These are phyloP conservation scores for Pitta sordida DNA, from an alignment of 2,113 vertebrate species.

Conservation along the genomic window DNA sequence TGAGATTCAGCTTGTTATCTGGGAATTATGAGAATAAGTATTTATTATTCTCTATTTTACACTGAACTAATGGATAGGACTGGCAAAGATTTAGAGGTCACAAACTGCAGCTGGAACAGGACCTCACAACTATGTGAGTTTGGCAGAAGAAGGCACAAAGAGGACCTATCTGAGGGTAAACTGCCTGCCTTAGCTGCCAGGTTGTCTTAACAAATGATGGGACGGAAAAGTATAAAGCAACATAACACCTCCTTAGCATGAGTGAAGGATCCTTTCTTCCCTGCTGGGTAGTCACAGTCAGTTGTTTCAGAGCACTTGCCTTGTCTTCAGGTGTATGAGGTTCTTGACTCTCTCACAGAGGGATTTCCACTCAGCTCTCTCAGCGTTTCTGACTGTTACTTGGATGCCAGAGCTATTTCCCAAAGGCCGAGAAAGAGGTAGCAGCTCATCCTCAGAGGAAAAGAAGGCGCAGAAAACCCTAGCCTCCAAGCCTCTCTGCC, in stretches of 20 bases:
- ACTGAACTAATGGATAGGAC: background rate
- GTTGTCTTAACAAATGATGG: background rate
- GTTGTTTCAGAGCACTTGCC: background rate
- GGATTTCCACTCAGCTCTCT: background rate
- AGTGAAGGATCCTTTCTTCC: background rate
- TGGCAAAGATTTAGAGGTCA: background rate
- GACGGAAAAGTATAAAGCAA: background rate
- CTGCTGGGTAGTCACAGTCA: background rate
- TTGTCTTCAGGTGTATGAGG: background rate
- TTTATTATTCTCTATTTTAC: background rate
- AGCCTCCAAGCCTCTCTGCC: background rate
- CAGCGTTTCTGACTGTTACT: background rate
- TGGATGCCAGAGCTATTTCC: background rate
- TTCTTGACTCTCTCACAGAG: background rate
- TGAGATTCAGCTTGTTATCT: background rate
- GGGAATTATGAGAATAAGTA: background rate
- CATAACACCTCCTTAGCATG: accelerated
- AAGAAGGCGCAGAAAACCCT: background rate
- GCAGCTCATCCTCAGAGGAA: background rate
- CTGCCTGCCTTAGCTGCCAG: background rate
- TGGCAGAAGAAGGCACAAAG: background rate
- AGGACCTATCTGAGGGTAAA: background rate
- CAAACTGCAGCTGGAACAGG: background rate
- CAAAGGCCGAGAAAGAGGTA: background rate
- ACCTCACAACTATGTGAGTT: background rate